phyloP scores from a whole-genome alignment of 2,113 vertebrate genomes.

The Macrotis lagotis region DNA sequence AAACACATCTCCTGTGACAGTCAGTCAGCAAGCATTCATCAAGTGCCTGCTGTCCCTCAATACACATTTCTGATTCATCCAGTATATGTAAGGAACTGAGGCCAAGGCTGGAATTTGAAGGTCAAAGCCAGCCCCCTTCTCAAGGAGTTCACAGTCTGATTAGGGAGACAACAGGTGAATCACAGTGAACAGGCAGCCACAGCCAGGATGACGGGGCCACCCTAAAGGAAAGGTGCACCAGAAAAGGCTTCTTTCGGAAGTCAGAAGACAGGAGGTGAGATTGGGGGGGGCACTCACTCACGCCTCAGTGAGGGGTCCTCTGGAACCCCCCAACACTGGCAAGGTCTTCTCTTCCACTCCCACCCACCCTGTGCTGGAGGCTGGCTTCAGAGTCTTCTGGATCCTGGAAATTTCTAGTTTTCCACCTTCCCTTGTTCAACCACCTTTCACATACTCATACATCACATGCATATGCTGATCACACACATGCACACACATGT shows the following conservation, averaged over 20 bases:
- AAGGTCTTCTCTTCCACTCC: not conserved
- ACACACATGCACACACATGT: not conserved
- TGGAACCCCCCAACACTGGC: not conserved
- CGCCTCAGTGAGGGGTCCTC: not conserved
- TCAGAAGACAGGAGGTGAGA: not conserved
- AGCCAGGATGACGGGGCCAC: no score
- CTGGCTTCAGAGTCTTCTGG: constrained; percentile 42
- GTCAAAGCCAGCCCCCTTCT: no score
- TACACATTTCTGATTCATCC: no score
- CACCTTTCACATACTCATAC: constrained; percentile 25
- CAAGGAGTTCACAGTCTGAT: no score
- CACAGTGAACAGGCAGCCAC: no score
- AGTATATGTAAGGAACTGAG: no score
- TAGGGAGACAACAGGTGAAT: no score
- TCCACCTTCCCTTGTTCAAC: constrained; percentile 26
- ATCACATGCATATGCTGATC: not conserved
- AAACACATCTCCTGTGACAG: not conserved
- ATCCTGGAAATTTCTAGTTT: constrained; percentile 42
- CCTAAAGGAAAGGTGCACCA: not conserved
- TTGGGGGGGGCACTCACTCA: no score
- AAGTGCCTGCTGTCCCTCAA: not conserved
- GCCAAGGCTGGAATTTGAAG: no score
- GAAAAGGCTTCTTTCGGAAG: not conserved
- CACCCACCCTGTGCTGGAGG: constrained; percentile 50
- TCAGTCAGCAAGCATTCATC: not conserved